Base-by-base conservation (phyloP, 2,888 invertebrate species). In the Caradrina clavipalpis region DNA sequence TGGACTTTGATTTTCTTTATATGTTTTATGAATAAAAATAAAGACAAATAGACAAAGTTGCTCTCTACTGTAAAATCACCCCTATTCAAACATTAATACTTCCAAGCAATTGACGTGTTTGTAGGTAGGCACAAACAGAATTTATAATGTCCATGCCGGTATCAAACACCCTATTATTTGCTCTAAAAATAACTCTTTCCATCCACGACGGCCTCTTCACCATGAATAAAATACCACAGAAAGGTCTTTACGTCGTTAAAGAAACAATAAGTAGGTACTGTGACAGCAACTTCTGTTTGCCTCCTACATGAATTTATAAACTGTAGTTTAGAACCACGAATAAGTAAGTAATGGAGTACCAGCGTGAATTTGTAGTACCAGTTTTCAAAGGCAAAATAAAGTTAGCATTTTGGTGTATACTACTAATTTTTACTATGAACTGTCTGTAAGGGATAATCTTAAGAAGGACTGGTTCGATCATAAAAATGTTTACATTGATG, bases 181-280 rank as follows among this genome's bases (percentile, higher is more conserved):
- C 4, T 53, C 15, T 49, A 17, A 11, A 47, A 55, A n/a, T 21
- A 19, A 2, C 10, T 26, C 1, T 1, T 51, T 11, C 15, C 22
- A 17, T 26, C 2, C 11, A 35, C n/a, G 1, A n/a, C 11, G n/a
- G 31, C 11, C 15, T 10, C 21, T 22, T 15, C 10, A 7, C 1
- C 15, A 66, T 66, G 26, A 67, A 73, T 75, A 66, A 73, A 59
- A 51, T 55, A 74, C 26, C 11, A 21, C 3, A 26, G 11, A 26
- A 66, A 35, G 45, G 21, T n/a, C 22, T 22, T 21, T 45, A 64
- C 6, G 47, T 22, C 17, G 47, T 54, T 21, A 31, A 35, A 13
- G 17, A 58, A 65, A 74, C 22, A 47, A 73, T 55, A 59, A 59
- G 56, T 39, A 60, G 19, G 19, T 50, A 60, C 7, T 60, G 51